Evolutionary conservation across 2,888 invertebrate species (phyloP).

Genomic region (Eremobia ochroleuca): DNA sequence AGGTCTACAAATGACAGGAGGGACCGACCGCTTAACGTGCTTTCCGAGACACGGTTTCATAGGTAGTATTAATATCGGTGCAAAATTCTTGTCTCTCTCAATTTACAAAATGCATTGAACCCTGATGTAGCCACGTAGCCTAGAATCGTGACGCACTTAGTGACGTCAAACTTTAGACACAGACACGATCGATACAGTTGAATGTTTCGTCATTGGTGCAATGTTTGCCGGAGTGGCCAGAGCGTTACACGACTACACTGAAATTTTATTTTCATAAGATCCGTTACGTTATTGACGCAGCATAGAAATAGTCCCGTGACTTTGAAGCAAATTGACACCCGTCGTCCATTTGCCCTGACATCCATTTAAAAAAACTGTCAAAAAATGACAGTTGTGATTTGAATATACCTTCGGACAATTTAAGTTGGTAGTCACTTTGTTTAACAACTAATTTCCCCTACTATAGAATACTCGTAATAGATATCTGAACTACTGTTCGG

Average conservation of each 20-base stretch:
- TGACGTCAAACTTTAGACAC: conserved; percentile 56
- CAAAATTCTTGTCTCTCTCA: background rate
- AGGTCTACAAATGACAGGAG: no score
- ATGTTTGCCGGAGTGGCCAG: background rate
- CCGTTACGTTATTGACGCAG: background rate
- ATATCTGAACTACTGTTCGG: background rate
- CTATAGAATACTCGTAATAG: no score
- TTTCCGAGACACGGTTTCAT: background rate
- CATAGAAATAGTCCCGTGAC: no score
- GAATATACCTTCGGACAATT: background rate
- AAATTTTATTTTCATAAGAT: background rate
- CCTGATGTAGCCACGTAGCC: conserved; percentile 25
- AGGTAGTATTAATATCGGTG: background rate
- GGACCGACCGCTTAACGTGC: no score
- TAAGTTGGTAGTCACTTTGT: background rate
- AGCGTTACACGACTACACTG: background rate
- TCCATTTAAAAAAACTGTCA: background rate
- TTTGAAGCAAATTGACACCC: background rate
- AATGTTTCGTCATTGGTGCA: conserved; percentile 50
- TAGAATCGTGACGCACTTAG: conserved; percentile 47
- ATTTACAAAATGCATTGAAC: conserved; percentile 44
- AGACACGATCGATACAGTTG: conserved; percentile 50
- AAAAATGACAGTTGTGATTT: background rate
- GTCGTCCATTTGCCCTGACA: background rate
- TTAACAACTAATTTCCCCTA: background rate